phyloP scores from a whole-genome alignment of 2,797 vertebrate genomes.

The Pangasius krempfi region DNA sequence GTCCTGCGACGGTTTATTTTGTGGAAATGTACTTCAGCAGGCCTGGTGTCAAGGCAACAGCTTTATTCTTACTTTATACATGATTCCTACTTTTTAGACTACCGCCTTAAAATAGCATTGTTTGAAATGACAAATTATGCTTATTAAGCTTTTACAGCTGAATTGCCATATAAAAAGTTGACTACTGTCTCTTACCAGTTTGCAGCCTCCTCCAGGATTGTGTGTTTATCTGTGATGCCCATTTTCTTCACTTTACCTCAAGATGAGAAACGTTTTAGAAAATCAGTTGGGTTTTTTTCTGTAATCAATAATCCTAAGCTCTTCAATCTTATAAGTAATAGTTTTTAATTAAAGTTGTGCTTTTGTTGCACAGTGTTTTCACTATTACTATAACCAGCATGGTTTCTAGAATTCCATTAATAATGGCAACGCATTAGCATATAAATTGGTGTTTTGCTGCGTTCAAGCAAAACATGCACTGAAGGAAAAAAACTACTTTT shows the following conservation, averaged over 20 bases:
- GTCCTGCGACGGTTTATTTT: slow-evolving; percentile 6
- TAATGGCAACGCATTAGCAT: slow-evolving; percentile 57
- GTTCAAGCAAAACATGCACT: slow-evolving; percentile 40
- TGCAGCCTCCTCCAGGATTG: slow-evolving; percentile 17
- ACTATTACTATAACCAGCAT: slow-evolving; percentile 44
- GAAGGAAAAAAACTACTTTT: neutral
- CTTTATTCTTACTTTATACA: neutral
- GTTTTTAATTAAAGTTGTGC: slow-evolving; percentile 42
- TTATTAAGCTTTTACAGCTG: neutral
- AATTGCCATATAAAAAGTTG: neutral
- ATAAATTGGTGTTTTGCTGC: slow-evolving; percentile 58
- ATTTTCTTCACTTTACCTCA: slow-evolving; percentile 29
- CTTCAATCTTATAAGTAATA: slow-evolving; percentile 34
- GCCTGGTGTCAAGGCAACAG: slow-evolving; percentile 36
- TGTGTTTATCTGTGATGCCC: slow-evolving; percentile 41
- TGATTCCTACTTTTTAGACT: neutral
- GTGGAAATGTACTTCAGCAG: slow-evolving; percentile 17
- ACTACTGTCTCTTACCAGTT: slow-evolving; percentile 44
- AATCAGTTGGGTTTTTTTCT: neutral
- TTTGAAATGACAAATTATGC: slow-evolving; percentile 3
- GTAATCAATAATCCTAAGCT: slow-evolving; percentile 36
- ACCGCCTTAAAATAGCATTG: neutral
- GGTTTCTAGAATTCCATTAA: slow-evolving; percentile 51
- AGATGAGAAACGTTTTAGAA: slow-evolving; percentile 37
- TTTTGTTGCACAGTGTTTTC: slow-evolving; percentile 33